These are phyloP conservation scores for Philereme vetulata DNA, from an alignment of 2,888 invertebrate species.

Conservation along the genomic window DNA sequence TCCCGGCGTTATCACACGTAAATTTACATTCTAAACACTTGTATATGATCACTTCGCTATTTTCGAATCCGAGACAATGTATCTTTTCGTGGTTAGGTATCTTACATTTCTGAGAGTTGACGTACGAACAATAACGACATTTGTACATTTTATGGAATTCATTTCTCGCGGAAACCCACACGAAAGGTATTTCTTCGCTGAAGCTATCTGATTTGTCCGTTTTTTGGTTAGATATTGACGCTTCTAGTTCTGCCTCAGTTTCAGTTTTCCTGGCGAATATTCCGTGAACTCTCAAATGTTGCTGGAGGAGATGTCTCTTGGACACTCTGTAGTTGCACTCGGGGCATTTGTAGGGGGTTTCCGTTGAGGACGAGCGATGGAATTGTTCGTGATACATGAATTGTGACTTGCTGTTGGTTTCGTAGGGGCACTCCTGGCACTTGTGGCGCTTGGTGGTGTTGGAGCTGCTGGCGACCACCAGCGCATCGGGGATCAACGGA, in stretches of 20 bases:
- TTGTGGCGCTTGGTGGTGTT: slow-evolving; percentile 87
- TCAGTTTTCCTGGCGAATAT: slow-evolving; percentile 75
- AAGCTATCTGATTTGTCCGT: slow-evolving; percentile 57
- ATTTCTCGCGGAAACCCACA: slow-evolving; percentile 90
- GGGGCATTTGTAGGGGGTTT: slow-evolving; percentile 91
- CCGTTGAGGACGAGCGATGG: slow-evolving; percentile 84
- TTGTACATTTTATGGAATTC: slow-evolving; percentile 92
- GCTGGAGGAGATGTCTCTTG: slow-evolving; percentile 91
- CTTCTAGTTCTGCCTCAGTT: slow-evolving; percentile 72
- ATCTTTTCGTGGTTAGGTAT: slow-evolving; percentile 93
- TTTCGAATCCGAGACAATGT: slow-evolving; percentile 84
- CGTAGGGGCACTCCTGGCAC: slow-evolving; percentile 92
- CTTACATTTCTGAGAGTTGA: slow-evolving; percentile 91
- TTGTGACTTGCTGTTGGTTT: slow-evolving; percentile 93
- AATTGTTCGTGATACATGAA: slow-evolving; percentile 94
- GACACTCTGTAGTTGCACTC: slow-evolving; percentile 93
- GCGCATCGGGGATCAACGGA: slow-evolving; percentile 23
- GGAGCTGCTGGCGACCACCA: slow-evolving; percentile 49
- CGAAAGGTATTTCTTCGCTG: slow-evolving; percentile 86
- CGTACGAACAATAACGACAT: slow-evolving; percentile 93
- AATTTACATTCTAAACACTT: slow-evolving; percentile 92
- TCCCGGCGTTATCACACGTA: slow-evolving; percentile 88
- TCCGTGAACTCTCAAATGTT: slow-evolving; percentile 91
- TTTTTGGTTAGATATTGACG: slow-evolving; percentile 47
- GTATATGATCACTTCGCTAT: slow-evolving; percentile 79